These are phyloP conservation scores for Eupristina koningsbergeri DNA, from an alignment of 1,140 invertebrate genomes.

Conservation along the genomic window DNA sequence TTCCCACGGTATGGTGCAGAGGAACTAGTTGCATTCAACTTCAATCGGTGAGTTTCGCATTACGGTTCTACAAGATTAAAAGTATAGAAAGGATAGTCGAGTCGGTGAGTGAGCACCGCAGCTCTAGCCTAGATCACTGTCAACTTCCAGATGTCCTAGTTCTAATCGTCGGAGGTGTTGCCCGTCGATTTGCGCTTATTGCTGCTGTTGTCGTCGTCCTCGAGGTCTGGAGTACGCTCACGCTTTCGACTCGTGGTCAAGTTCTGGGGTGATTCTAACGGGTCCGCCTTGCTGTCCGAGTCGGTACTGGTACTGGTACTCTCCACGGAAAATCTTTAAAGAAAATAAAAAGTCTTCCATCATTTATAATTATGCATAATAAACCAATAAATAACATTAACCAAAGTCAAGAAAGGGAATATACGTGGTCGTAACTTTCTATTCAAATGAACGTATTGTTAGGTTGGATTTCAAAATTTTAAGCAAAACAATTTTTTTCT, in stretches of 20 bases:
- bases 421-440: neutral
- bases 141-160: no score
- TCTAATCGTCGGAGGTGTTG: slow-evolving; percentile 1
- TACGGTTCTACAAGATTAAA: neutral
- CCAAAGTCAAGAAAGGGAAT: neutral
- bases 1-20: neutral
- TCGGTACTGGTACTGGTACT: slow-evolving; percentile 40
- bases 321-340: slow-evolving; percentile 43
- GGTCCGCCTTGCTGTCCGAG: neutral
- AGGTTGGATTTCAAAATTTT: neutral
- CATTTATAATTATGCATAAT: no score
- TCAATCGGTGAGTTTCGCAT: neutral
- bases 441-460: neutral
- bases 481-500: neutral
- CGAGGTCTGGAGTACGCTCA: slow-evolving; percentile 62
- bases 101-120: neutral
- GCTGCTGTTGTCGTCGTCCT: slow-evolving; percentile 45
- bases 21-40: neutral
- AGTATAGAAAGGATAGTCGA: neutral
- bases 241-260: slow-evolving; percentile 60
- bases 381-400: neutral
- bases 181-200: slow-evolving; percentile 63
- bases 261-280: slow-evolving; percentile 3
- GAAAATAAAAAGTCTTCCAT: neutral
- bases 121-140: neutral